A percentile compares a stretch with the other conserved stretches of the same genome.
These are phyloP conservation scores for Anabas testudineus DNA, from an alignment of 2,797 vertebrate genomes.

Conservation along the genomic window DNA sequence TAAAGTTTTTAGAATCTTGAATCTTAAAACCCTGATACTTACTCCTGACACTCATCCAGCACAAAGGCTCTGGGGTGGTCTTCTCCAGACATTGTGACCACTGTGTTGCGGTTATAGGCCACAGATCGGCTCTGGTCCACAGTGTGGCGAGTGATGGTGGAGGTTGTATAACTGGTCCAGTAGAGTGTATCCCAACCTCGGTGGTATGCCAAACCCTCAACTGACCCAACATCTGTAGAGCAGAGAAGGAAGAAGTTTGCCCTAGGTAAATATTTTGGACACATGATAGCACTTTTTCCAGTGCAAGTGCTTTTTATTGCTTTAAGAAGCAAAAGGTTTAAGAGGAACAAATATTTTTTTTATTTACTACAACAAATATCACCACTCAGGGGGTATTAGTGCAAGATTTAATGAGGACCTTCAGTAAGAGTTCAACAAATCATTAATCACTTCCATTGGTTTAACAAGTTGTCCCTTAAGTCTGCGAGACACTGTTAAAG, in stretches of 20 bases:
- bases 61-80: constrained; percentile 98
- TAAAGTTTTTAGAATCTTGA: too few relatives aligned
- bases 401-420: constrained; percentile 32
- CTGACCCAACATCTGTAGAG: constrained; percentile 92
- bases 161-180: constrained; percentile 98
- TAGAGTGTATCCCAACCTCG: constrained; percentile 96
- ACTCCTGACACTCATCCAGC: constrained; percentile 97
- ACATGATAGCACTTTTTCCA: constrained; percentile 9
- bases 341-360: constrained; percentile 24
- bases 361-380: constrained; percentile 16
- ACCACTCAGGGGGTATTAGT: constrained; percentile 19
- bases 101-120: constrained; percentile 93
- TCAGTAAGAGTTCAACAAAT: constrained; percentile 43
- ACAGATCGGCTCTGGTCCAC: constrained; percentile 93
- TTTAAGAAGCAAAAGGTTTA: constrained; percentile 7
- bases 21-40: constrained; percentile 79
- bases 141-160: constrained; percentile 97
- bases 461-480: constrained; percentile 32
- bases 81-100: constrained; percentile 98
- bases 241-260: constrained; percentile 29
- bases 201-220: constrained; percentile 97
- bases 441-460: constrained; percentile 51
- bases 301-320: constrained; percentile 16
- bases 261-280: constrained; percentile 7
- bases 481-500: constrained; percentile 24